A percentile compares a stretch with the other conserved stretches of the same genome.
phyloP scores from a whole-genome alignment of 1,140 invertebrate genomes.

The Lasaia peninsularis region DNA sequence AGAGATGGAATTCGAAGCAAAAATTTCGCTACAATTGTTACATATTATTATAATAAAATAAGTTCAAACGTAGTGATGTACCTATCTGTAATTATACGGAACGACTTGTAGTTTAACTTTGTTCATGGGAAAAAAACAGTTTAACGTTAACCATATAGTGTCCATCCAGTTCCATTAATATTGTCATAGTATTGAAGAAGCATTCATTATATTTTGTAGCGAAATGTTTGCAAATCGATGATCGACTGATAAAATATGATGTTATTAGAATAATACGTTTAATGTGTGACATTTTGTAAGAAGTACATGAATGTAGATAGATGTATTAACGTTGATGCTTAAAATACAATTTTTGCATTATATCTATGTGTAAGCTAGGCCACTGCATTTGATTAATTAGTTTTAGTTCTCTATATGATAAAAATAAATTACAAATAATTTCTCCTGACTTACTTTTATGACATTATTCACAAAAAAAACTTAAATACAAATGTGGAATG shows the following conservation, averaged over 20 bases:
- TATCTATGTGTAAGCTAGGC: conserved; percentile 13
- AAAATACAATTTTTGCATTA: conserved; percentile 20
- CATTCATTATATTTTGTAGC: no score
- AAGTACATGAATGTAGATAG: conserved; percentile 25
- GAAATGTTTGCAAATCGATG: conserved; percentile 39
- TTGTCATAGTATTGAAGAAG: no score
- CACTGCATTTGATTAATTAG: conserved; percentile 15
- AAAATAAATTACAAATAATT: conserved; percentile 17
- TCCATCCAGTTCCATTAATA: no score
- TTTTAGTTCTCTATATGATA: not conserved
- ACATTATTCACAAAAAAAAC: not conserved
- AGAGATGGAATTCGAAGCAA: conserved; percentile 4
- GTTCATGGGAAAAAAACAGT: no score
- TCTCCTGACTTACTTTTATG: not conserved
- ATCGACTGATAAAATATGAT: conserved; percentile 59
- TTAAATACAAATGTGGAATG: no score
- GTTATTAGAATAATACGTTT: conserved; percentile 53
- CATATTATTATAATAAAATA: no score
- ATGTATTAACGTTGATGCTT: conserved; percentile 16
- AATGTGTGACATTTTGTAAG: conserved; percentile 50
- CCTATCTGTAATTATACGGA: no score
- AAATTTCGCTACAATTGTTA: conserved; percentile 5
- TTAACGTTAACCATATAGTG: no score
- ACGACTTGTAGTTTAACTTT: no score
- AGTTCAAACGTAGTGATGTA: no score